Evolutionary conservation across 2,113 vertebrate genomes (phyloP).

Genomic region (Platanista minor): DNA sequence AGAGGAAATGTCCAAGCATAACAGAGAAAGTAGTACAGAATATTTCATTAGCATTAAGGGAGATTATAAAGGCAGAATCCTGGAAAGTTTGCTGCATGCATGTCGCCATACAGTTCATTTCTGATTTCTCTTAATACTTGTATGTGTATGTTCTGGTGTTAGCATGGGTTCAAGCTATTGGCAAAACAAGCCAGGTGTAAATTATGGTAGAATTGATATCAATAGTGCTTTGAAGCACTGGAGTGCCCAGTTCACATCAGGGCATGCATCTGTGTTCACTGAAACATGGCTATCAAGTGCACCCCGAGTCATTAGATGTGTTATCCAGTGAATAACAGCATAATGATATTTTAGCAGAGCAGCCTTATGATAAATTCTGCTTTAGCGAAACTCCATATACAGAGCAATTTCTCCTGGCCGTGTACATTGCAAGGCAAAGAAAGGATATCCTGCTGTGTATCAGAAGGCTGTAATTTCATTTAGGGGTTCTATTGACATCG

Average conservation of each 20-base stretch:
- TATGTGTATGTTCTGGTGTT: constrained; percentile 75
- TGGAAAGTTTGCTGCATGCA: constrained; percentile 21
- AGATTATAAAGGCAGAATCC: constrained; percentile 23
- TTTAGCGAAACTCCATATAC: constrained; percentile 81
- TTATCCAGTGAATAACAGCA: constrained; percentile 85
- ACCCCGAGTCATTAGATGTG: constrained; percentile 84
- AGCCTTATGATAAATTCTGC: constrained; percentile 85
- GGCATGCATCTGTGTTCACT: constrained; percentile 80
- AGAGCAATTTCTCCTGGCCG: constrained; percentile 83
- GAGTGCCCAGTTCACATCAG: constrained; percentile 86
- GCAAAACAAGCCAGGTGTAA: constrained; percentile 88
- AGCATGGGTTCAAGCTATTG: constrained; percentile 84
- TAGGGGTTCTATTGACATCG: constrained; percentile 85
- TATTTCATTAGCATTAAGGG: constrained; percentile 58
- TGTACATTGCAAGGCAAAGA: constrained; percentile 84
- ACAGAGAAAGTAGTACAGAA: background rate
- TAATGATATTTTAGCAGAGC: constrained; percentile 85
- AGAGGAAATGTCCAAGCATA: background rate
- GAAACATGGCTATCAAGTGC: constrained; percentile 82
- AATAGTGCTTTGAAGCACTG: constrained; percentile 78
- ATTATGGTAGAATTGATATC: constrained; percentile 84
- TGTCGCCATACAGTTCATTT: constrained; percentile 59
- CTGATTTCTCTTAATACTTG: constrained; percentile 69
- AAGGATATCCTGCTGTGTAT: constrained; percentile 85
- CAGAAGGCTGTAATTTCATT: constrained; percentile 88